Base-by-base conservation (phyloP, 2,888 invertebrate species). In the Chouioia cunea region DNA sequence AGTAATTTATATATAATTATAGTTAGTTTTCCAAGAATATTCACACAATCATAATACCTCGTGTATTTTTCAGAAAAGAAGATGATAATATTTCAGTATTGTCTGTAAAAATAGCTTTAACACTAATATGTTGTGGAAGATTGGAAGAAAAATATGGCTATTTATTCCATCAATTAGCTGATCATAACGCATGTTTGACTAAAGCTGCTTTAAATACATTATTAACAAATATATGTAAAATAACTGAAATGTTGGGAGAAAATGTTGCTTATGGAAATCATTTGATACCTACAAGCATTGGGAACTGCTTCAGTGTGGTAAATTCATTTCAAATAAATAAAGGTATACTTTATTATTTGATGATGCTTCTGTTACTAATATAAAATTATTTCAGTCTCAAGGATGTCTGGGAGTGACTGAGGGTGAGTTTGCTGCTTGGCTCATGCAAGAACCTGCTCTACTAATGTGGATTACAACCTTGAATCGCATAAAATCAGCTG, bases 121-220 rank as follows among this genome's bases (percentile, higher is more conserved):
- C 90, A 57, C 83, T 93, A 8, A 86, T 94, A 67, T 91, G 92
- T 77, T 89, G 89, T 76, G 91, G 91, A 53, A 88, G 89, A 20
- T 86, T 91, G 14, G 85, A 88, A 58, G 92, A 93, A 72, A 90
- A 89, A 78, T 89, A 89, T 76, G 87, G 88, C 71, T 93, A 91
- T 60, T 86, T 94, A 58, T 93, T 93, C 80, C 89, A 89, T 77
- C 90, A 92, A 77, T 88, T 92, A 78, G 90, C 92, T 1, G 93
- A 93, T 82, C 92, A 93, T 79, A 93, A 93, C 80, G 91, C 92
- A 47, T 93, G 92, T 76, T 89, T 93, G 56, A 91, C 91, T 0
- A 89, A 90, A 60, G 87, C 89, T 62, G 86, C 90, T 44, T 85
- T 94, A 60, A 88, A 90, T 3, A 87, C 88, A 0, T 83, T 94